Evolutionary conservation across 1,140 invertebrate genomes (phyloP), one percentile per base, ranked within the genome.

Genomic region (Drosophila carrolli): DNA sequence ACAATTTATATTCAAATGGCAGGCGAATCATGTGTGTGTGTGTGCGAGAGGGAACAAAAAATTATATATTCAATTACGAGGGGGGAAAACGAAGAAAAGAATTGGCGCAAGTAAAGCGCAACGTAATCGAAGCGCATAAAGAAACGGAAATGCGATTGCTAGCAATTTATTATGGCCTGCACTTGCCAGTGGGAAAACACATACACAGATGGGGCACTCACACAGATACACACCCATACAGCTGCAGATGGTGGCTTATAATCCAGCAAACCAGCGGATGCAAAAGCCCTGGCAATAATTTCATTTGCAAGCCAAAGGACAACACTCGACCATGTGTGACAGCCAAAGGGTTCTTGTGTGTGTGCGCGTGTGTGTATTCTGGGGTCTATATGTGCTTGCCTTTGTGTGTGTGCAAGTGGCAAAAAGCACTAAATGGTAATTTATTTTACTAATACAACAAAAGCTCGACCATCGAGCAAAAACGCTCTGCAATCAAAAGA

Each of bases 401-500:
- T 14, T 48, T 48, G 32, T 55, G 48, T 61, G 23, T 59, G 37
- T 73, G 76, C 63, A 75, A 80, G 83, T 84, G 83, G 84, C 84
- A 88, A 88, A 89, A 84, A 89, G 85, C 80, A 89, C 84, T 89
- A 89, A 89, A 89, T 90, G 85, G 84, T 89, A 89, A 89, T 89
- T 89, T 89, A 89, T 89, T 89, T 89, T 89, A 84, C 85, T 90
- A 89, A 89, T 90, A 89, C 84, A 90, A 88, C 85, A 88, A 88
- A 81, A 81, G 73, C 62, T 54, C 66, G 63, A 61, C 48, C 57
- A 75, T 61, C 78, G 61, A 65, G 80, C 68, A 75, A 84, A 84
- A 90, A 84, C 77, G 74, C 65, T 84, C 82, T 81, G 84, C 84
- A 89, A 89, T 90, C 84, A 89, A 90, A 88, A 81, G 84, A 90